Evolutionary conservation across 2,113 vertebrate genomes (phyloP).

Genomic region (Thymallus thymallus): DNA sequence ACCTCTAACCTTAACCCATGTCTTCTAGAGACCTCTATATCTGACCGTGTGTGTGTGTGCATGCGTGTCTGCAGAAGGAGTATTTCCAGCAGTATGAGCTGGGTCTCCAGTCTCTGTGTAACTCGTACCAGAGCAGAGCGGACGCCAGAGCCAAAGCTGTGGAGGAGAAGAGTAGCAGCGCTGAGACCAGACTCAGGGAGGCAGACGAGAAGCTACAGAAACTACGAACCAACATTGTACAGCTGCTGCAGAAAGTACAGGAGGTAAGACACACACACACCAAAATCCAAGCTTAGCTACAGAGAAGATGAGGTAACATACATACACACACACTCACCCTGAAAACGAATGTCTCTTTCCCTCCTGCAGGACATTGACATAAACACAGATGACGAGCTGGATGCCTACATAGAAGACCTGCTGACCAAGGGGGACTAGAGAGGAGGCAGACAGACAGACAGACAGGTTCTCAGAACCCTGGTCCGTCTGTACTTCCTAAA

Average conservation of each 20-base stretch:
- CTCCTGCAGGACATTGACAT: conserved; percentile 92
- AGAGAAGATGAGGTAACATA: not conserved
- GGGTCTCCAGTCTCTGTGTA: conserved; percentile 92
- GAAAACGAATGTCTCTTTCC: not conserved
- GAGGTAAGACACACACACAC: conserved; percentile 75
- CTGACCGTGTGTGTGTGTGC: not conserved
- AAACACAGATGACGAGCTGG: conserved; percentile 96
- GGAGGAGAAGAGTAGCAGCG: conserved; percentile 84
- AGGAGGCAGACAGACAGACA: not conserved
- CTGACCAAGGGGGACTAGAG: conserved; percentile 90
- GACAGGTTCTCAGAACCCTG: too few species aligned
- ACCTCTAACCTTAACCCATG: too few species aligned
- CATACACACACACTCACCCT: not conserved
- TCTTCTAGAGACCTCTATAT: not conserved
- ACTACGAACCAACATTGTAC: conserved; percentile 93
- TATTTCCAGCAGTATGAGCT: conserved; percentile 97
- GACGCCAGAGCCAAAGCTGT: conserved; percentile 88
- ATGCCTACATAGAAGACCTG: conserved; percentile 96
- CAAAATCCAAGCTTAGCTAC: not conserved
- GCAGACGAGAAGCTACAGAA: conserved; percentile 94
- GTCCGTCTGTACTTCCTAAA: too few species aligned
- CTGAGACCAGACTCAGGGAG: conserved; percentile 84
- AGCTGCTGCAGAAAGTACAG: conserved; percentile 95
- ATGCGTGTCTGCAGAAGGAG: conserved; percentile 80
- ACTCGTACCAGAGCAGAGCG: conserved; percentile 91